phyloP scores from a whole-genome alignment of 2,888 invertebrate species.

The Acrobasis repandana region DNA sequence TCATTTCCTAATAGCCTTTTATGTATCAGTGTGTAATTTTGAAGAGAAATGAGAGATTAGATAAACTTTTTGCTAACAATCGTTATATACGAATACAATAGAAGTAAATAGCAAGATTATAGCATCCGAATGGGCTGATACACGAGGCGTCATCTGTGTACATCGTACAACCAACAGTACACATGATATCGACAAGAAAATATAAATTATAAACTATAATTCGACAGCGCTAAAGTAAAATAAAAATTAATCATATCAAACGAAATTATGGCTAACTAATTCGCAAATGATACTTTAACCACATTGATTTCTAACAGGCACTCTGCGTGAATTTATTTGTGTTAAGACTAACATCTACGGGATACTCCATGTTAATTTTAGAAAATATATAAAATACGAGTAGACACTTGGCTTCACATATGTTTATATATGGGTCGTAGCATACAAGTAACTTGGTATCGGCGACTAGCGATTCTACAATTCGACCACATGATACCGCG shows the following conservation, averaged over 20 bases:
- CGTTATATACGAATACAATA: conserved; percentile 46
- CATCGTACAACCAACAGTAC: conserved; percentile 30
- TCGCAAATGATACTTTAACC: conserved; percentile 63
- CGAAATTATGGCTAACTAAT: conserved; percentile 77
- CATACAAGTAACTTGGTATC: not conserved
- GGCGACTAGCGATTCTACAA: not conserved
- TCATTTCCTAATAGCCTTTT: conserved; percentile 66
- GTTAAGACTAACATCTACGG: conserved; percentile 63
- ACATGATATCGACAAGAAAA: conserved; percentile 45
- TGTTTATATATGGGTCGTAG: conserved; percentile 33
- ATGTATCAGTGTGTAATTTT: conserved; percentile 64
- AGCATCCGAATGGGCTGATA: conserved; percentile 57
- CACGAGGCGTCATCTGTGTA: conserved; percentile 49
- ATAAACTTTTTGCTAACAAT: conserved; percentile 31
- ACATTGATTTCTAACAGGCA: conserved; percentile 76
- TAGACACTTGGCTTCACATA: conserved; percentile 42
- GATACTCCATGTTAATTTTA: conserved; percentile 51
- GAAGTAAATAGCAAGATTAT: conserved; percentile 39
- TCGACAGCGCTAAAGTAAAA: conserved; percentile 68
- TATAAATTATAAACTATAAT: conserved; percentile 69
- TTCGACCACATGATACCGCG: no score
- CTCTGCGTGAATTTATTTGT: conserved; percentile 77
- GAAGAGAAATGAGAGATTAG: conserved; percentile 46
- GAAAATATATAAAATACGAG: conserved; percentile 69
- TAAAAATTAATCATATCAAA: conserved; percentile 67